A percentile compares a stretch with the other conserved stretches of the same genome.
phyloP scores from a whole-genome alignment of 2,888 invertebrate species.

The Celastrina argiolus region DNA sequence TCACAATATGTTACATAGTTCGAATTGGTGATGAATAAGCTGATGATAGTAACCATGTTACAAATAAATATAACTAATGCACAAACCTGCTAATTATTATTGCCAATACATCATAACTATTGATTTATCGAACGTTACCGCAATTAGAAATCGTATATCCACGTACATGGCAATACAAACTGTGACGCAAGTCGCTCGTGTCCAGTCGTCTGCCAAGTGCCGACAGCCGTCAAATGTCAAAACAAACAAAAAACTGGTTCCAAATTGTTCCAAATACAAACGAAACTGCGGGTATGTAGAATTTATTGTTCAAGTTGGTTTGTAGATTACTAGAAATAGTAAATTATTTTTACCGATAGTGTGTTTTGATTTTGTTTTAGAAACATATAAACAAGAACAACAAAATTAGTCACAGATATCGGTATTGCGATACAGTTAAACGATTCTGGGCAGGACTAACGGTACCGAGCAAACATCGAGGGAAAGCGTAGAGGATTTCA shows the following conservation, averaged over 20 bases:
- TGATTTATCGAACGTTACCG: background rate
- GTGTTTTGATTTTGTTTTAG: background rate
- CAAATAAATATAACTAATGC: background rate
- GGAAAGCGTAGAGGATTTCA: conserved; percentile 71
- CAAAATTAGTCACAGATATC: background rate
- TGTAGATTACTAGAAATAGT: background rate
- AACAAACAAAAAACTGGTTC: background rate
- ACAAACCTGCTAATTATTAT: background rate
- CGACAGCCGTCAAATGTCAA: background rate
- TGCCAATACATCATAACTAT: background rate
- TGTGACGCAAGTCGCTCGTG: background rate
- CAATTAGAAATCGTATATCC: conserved; percentile 18
- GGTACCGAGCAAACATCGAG: conserved; percentile 35
- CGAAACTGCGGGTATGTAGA: background rate
- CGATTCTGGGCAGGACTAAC: conserved; percentile 12
- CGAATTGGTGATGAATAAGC: too few species aligned
- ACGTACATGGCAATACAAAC: background rate
- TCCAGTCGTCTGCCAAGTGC: background rate
- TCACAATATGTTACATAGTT: too few species aligned
- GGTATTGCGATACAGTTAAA: background rate
- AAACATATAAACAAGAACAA: background rate
- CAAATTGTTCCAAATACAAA: background rate
- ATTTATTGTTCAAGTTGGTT: background rate
- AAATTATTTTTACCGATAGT: background rate
- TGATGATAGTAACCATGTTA: too few species aligned